Conservation (phyloP, 2,797 vertebrate genomes). For the Thunnus albacares region DNA sequence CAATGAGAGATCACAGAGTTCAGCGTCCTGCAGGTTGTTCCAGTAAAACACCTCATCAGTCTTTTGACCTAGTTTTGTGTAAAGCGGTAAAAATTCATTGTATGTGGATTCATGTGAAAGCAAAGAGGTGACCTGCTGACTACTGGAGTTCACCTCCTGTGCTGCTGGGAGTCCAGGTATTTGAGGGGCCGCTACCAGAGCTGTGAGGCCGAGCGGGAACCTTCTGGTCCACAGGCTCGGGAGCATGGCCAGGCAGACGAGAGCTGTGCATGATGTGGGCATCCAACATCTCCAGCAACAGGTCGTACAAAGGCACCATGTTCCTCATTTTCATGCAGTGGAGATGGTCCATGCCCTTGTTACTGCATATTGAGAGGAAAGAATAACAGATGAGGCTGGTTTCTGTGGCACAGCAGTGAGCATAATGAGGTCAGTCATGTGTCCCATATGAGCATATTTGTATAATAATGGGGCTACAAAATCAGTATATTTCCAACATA, state of each 20-base stretch:
- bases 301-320: slow-evolving; percentile 95
- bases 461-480: neutral
- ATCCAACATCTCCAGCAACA: slow-evolving; percentile 97
- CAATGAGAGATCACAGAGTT: slow-evolving; percentile 19
- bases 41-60: slow-evolving; percentile 32
- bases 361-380: slow-evolving; percentile 80
- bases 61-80: slow-evolving; percentile 3
- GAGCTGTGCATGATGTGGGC: slow-evolving; percentile 93
- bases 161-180: slow-evolving; percentile 61
- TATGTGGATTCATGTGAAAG: slow-evolving; percentile 4
- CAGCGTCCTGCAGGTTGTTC: slow-evolving; percentile 8
- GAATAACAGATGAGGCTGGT: neutral
- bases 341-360: slow-evolving; percentile 99
- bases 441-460: neutral
- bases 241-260: slow-evolving; percentile 77
- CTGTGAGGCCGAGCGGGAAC: neutral
- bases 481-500: neutral
- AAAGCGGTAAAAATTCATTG: slow-evolving; percentile 26
- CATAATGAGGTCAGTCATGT: neutral
- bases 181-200: slow-evolving; percentile 43
- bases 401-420: neutral
- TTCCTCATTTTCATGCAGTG: slow-evolving; percentile 99
- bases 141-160: slow-evolving; percentile 43
- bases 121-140: slow-evolving; percentile 18
- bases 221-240: slow-evolving; percentile 40